phyloP scores from a whole-genome alignment of 2,888 invertebrate genomes.

The Polydrusus pterygomalis region DNA sequence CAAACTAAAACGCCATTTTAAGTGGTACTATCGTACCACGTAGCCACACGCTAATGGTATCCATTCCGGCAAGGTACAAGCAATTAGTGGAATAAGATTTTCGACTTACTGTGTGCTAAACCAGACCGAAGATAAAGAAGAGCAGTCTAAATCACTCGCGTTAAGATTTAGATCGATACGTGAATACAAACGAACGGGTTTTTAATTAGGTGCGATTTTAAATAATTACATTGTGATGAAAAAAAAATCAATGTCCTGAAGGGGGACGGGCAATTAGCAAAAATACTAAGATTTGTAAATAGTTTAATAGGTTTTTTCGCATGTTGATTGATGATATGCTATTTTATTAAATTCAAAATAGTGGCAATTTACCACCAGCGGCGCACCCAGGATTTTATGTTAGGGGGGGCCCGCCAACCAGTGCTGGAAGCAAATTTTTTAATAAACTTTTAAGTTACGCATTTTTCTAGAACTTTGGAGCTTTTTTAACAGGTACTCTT shows the following conservation, averaged over 20 bases:
- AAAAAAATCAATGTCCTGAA: not conserved
- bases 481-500: too few species aligned
- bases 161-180: slow-evolving; percentile 8
- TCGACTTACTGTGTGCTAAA: slow-evolving; percentile 38
- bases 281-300: too few species aligned
- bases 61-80: slow-evolving; percentile 36
- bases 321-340: too few species aligned
- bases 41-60: slow-evolving; percentile 24
- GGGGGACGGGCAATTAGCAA: too few species aligned
- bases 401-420: too few species aligned
- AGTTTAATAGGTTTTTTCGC: too few species aligned
- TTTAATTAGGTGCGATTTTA: slow-evolving; percentile 1
- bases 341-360: too few species aligned
- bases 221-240: not conserved
- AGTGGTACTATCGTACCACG: slow-evolving; percentile 29
- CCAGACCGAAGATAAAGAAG: slow-evolving; percentile 28
- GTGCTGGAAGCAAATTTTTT: too few species aligned
- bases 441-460: too few species aligned
- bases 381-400: too few species aligned
- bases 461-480: too few species aligned
- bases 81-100: slow-evolving; percentile 33
- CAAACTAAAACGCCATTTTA: slow-evolving; percentile 18
- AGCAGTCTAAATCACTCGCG: slow-evolving; percentile 8
- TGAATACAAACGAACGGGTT: not conserved
- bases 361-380: too few species aligned